Percentiles rank a stretch among this genome's conserved stretches.
Evolutionary conservation across 2,888 invertebrate genomes (phyloP).

Genomic region (Protodeltote pygarga): DNA sequence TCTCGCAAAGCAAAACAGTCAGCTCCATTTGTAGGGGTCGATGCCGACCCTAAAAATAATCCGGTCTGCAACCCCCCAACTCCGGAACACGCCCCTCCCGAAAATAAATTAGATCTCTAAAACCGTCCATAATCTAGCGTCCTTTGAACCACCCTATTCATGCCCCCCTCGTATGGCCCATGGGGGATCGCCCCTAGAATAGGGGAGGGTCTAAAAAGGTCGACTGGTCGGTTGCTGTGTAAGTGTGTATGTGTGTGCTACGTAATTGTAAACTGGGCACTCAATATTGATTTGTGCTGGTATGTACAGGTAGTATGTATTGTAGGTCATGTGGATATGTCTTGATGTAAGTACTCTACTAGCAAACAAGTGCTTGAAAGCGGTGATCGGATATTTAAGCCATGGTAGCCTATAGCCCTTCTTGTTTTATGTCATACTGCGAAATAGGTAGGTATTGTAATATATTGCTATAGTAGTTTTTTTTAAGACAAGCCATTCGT

Average conservation of each 20-base stretch:
- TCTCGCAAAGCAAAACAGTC: conserved; percentile 19
- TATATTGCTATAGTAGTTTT: too few species aligned
- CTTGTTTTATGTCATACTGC: too few species aligned
- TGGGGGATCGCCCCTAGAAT: conserved; percentile 72
- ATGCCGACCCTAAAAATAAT: conserved; percentile 48
- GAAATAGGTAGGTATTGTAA: too few species aligned
- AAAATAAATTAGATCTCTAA: conserved; percentile 76
- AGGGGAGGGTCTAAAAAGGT: conserved; percentile 73
- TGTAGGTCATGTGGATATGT: conserved; percentile 10
- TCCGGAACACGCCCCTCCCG: conserved; percentile 63
- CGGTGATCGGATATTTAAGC: too few species aligned
- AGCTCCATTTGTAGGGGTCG: conserved; percentile 42
- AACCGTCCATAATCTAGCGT: conserved; percentile 62
- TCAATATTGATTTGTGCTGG: conserved; percentile 49
- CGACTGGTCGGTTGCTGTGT: conserved; percentile 56
- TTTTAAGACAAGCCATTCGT: too few species aligned
- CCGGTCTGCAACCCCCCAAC: conserved; percentile 49
- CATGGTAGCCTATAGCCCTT: too few species aligned
- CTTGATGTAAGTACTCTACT: conserved; percentile 2
- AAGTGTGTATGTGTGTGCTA: conserved; percentile 38
- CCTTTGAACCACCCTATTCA: conserved; percentile 59
- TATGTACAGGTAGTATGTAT: conserved; percentile 9
- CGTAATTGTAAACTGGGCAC: conserved; percentile 50
- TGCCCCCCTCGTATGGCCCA: conserved; percentile 67
- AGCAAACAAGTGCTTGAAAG: too few species aligned